These are phyloP conservation scores for Octodonta nipae DNA, from an alignment of 2,888 invertebrate species.

Conservation along the genomic window DNA sequence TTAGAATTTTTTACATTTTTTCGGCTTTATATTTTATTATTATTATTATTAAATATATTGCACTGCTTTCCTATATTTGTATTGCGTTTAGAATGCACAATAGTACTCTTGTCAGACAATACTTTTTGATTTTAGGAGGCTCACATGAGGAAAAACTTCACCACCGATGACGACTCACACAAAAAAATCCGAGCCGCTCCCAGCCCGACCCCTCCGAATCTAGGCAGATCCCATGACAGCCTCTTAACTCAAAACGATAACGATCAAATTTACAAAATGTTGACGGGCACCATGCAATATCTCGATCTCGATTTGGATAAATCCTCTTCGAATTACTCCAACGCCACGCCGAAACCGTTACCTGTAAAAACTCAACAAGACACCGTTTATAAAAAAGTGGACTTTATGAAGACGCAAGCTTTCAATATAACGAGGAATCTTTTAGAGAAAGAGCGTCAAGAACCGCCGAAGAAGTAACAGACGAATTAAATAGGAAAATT, in stretches of 20 bases:
- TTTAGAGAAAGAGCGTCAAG: conserved; percentile 53
- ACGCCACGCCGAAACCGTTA: conserved; percentile 8
- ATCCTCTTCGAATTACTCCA: conserved; percentile 9
- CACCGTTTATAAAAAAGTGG: conserved; percentile 80
- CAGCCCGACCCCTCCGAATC: conserved; percentile 39
- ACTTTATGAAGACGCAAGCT: conserved; percentile 86
- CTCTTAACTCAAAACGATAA: conserved; percentile 18
- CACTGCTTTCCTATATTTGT: too few species aligned
- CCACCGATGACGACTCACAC: conserved; percentile 30
- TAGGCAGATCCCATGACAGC: conserved; percentile 30
- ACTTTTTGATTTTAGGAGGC: conserved; percentile 20
- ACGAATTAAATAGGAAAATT: too few species aligned
- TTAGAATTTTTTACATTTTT: too few species aligned
- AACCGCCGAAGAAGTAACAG: too few species aligned
- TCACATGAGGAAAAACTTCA: conserved; percentile 30
- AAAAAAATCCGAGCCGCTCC: conserved; percentile 37
- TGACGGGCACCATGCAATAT: conserved; percentile 51
- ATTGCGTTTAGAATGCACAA: too few species aligned
- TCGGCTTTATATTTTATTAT: too few species aligned
- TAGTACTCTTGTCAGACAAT: too few species aligned
- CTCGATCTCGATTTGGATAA: conserved; percentile 68
- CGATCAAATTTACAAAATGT: conserved; percentile 21
- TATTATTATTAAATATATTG: too few species aligned
- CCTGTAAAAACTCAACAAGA: conserved; percentile 23
- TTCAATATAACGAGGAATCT: conserved; percentile 75